Conservation (phyloP, 2,113 vertebrate species). For the Illadopsis cleaveri region DNA sequence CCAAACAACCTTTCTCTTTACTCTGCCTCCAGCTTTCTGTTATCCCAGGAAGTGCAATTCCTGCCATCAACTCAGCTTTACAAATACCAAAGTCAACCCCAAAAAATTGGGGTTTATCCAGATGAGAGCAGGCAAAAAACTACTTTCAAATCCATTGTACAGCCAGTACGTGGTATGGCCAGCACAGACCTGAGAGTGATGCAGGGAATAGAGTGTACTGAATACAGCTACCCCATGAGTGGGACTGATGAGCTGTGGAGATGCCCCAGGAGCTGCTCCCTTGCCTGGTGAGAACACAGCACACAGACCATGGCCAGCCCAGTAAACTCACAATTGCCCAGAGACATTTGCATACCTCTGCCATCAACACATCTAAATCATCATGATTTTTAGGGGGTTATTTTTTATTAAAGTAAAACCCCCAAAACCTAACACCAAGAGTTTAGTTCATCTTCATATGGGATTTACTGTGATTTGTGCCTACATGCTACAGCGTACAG, state of each 20-base stretch:
- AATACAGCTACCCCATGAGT: rapidly evolving
- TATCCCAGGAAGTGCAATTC: background rate
- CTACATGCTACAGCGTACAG: background rate
- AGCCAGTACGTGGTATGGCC: rapidly evolving
- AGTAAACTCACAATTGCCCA: background rate
- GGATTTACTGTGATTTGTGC: background rate
- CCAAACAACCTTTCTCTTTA: background rate
- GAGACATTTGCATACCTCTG: background rate
- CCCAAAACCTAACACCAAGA: background rate
- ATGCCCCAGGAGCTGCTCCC: rapidly evolving
- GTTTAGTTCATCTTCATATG: background rate
- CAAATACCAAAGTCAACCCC: background rate
- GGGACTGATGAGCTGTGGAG: background rate
- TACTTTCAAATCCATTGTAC: background rate
- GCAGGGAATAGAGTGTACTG: rapidly evolving
- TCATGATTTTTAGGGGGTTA: rapidly evolving
- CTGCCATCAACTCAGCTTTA: background rate
- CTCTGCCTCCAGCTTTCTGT: background rate
- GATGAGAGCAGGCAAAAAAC: background rate
- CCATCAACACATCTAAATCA: background rate
- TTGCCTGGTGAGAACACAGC: rapidly evolving
- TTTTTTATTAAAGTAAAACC: background rate
- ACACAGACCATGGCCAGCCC: background rate
- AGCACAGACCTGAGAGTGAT: background rate
- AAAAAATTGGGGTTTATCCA: rapidly evolving